Evolutionary conservation across 2,113 vertebrate species (phyloP).

Genomic region (Hemiprocne comata): DNA sequence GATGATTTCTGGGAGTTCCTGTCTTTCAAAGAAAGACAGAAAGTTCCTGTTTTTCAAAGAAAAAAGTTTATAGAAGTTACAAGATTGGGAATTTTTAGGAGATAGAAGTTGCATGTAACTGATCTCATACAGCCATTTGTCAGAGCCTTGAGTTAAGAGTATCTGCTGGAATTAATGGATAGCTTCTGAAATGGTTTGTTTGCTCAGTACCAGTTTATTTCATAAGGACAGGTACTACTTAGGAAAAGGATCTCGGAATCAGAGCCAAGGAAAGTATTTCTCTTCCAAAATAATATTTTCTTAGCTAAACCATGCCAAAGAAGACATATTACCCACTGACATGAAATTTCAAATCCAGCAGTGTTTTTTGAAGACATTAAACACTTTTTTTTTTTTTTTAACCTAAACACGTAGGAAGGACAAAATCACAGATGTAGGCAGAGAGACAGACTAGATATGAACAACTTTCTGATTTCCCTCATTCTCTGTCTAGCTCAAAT

Average conservation of each 20-base stretch:
- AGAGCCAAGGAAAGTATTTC: background rate
- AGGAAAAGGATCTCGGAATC: background rate
- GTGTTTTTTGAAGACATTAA: background rate
- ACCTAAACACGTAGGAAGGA: background rate
- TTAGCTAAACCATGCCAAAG: background rate
- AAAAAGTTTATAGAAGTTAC: background rate
- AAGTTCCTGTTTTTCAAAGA: background rate
- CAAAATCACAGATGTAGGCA: background rate
- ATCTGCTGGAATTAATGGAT: background rate
- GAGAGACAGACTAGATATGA: background rate
- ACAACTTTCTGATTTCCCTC: background rate
- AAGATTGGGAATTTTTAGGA: no score
- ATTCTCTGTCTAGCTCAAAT: background rate
- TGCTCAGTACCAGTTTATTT: background rate
- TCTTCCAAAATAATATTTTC: background rate
- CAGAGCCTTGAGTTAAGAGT: background rate
- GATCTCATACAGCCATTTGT: background rate
- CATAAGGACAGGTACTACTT: background rate
- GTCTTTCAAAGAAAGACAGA: no score
- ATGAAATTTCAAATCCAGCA: background rate
- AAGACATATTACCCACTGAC: background rate
- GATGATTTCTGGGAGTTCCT: background rate
- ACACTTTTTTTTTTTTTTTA: background rate
- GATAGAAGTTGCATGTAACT: background rate
- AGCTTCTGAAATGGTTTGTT: background rate